Evolutionary conservation across 2,888 invertebrate genomes (phyloP).

Genomic region (Xylocampa areola): DNA sequence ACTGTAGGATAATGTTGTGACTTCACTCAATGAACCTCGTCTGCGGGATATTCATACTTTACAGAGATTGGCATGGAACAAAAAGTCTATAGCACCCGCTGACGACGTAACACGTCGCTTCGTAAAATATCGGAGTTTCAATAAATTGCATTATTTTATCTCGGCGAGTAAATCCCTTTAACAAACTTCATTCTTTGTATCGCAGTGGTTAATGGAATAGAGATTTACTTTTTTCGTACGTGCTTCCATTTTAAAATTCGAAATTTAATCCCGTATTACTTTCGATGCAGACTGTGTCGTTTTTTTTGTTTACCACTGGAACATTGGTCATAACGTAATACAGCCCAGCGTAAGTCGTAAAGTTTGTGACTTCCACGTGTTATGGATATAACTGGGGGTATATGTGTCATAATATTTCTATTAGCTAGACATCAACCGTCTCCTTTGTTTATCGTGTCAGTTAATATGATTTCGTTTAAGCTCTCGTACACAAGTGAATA

Average conservation of each 20-base stretch:
- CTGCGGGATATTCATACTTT: constrained; percentile 43
- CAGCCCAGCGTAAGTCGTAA: constrained; percentile 56
- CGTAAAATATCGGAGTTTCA: constrained; percentile 57
- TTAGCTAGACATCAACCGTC: constrained; percentile 53
- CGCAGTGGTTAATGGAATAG: constrained; percentile 61
- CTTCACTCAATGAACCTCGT: constrained; percentile 21
- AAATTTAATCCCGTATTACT: constrained; percentile 51
- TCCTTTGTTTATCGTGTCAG: constrained; percentile 54
- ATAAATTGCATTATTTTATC: constrained; percentile 67
- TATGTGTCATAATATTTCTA: constrained; percentile 61
- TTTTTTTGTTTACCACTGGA: constrained; percentile 53
- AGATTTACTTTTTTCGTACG: constrained; percentile 59
- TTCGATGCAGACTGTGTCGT: constrained; percentile 27
- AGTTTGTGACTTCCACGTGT: constrained; percentile 57
- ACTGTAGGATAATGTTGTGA: constrained; percentile 29
- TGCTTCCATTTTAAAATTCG: constrained; percentile 53
- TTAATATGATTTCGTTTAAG: constrained; percentile 49
- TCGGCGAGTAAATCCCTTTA: constrained; percentile 56
- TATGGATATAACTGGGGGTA: constrained; percentile 58
- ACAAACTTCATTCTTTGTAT: constrained; percentile 56
- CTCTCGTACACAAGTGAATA: constrained; percentile 12
- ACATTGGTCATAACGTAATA: constrained; percentile 56
- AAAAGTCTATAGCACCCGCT: constrained; percentile 32
- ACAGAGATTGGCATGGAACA: constrained; percentile 41
- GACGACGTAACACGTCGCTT: constrained; percentile 29